A percentile compares a stretch with the other conserved stretches of the same genome.
Conservation (phyloP, 1,140 invertebrate species). For the Nixonia krombeini region DNA sequence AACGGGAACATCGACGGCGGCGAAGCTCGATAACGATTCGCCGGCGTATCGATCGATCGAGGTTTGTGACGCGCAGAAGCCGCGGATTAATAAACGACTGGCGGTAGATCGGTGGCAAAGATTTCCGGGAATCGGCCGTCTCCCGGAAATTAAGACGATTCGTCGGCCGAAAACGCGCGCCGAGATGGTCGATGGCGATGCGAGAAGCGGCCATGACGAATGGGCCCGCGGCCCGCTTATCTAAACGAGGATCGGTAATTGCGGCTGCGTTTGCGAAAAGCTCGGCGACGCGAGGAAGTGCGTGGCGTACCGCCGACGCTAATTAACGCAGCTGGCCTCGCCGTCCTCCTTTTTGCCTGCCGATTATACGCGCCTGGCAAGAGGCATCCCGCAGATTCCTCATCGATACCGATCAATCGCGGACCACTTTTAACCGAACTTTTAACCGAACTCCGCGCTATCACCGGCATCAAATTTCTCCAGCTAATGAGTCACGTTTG, state of each 20-base stretch:
- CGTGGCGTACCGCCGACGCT: slow-evolving; percentile 11
- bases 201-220: slow-evolving; percentile 57
- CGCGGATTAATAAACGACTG: background rate
- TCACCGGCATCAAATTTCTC: too few relatives aligned
- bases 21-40: background rate
- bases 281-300: background rate
- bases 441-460: too few relatives aligned
- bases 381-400: too few relatives aligned
- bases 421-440: too few relatives aligned
- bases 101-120: slow-evolving; percentile 45
- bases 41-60: background rate
- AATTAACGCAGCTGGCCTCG: slow-evolving; percentile 8
- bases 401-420: too few relatives aligned
- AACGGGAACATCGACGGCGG: background rate
- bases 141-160: slow-evolving; percentile 7
- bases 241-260: slow-evolving; percentile 60
- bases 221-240: slow-evolving; percentile 38
- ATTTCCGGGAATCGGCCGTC: slow-evolving; percentile 29
- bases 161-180: background rate
- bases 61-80: background rate
- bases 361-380: too few relatives aligned
- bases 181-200: slow-evolving; percentile 39
- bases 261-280: slow-evolving; percentile 14
- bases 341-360: background rate
- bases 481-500: too few relatives aligned